These are phyloP conservation scores for Sebastes trivittatus DNA, from an alignment of 2,797 vertebrate species.

Conservation along the genomic window DNA sequence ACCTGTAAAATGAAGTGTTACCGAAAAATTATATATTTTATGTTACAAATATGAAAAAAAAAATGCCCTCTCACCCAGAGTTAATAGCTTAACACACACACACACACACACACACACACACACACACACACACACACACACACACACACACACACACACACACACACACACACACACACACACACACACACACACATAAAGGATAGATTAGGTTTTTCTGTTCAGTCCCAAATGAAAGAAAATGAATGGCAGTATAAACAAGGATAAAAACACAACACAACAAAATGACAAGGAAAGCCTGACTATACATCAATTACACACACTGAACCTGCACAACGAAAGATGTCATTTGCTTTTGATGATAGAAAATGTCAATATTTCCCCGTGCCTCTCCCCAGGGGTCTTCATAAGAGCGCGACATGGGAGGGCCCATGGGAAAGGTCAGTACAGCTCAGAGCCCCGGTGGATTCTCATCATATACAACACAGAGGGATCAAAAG, in stretches of 20 bases:
- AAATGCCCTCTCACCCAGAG: background rate
- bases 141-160: background rate
- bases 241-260: no score
- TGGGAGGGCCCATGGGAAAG: conserved; percentile 31
- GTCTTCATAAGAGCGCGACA: conserved; percentile 45
- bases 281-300: no score
- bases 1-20: background rate
- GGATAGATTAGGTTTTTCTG: no score
- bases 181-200: background rate
- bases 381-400: conserved; percentile 1
- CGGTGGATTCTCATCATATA: conserved; percentile 12
- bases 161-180: no score
- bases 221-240: no score
- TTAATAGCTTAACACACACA: background rate
- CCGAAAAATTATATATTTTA: background rate
- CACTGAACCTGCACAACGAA: background rate
- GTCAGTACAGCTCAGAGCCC: conserved; percentile 30
- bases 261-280: no score
- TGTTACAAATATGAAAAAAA: background rate
- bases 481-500: conserved; percentile 45
- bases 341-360: conserved; percentile 27
- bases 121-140: background rate
- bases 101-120: no score
- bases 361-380: conserved; percentile 24
- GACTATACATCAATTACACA: background rate